Conservation (phyloP, 2,797 vertebrate genomes). For the Hyperoplus immaculatus region DNA sequence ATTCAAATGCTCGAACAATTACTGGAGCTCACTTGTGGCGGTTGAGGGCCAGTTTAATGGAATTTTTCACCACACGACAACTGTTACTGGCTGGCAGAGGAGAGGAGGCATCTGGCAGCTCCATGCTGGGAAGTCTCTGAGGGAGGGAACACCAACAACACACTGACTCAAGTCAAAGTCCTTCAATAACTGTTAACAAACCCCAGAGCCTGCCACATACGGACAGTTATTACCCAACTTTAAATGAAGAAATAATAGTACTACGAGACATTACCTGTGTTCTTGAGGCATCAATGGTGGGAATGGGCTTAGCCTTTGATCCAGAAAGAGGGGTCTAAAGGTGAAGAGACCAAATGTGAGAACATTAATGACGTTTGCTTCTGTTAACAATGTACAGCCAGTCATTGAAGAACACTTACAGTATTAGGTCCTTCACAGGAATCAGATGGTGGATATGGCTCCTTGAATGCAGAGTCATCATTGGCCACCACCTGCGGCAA, state of each 20-base stretch:
- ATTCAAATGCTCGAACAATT: background rate
- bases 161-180: background rate
- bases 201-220: background rate
- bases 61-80: constrained; percentile 94
- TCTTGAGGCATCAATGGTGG: constrained; percentile 90
- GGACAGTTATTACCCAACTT: no score
- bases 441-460: constrained; percentile 82
- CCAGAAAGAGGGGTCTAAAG: constrained; percentile 79
- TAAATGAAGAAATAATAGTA: no score
- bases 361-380: background rate
- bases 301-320: constrained; percentile 90
- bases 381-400: background rate
- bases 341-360: constrained; percentile 13
- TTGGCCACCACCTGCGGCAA: constrained; percentile 61
- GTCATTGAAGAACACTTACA: constrained; percentile 62
- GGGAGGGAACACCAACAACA: constrained; percentile 32
- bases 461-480: constrained; percentile 87
- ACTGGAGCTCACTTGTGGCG: constrained; percentile 84
- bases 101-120: constrained; percentile 96
- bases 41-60: constrained; percentile 97
- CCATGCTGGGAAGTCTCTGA: constrained; percentile 96
- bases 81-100: constrained; percentile 92
- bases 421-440: constrained; percentile 66
- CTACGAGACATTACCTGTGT: constrained; percentile 87
- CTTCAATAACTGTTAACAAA: background rate